Evolutionary conservation across 2,888 invertebrate genomes (phyloP), one percentile per base, ranked within the genome.

Genomic region (Acanthococcus lagerstroemiae): DNA sequence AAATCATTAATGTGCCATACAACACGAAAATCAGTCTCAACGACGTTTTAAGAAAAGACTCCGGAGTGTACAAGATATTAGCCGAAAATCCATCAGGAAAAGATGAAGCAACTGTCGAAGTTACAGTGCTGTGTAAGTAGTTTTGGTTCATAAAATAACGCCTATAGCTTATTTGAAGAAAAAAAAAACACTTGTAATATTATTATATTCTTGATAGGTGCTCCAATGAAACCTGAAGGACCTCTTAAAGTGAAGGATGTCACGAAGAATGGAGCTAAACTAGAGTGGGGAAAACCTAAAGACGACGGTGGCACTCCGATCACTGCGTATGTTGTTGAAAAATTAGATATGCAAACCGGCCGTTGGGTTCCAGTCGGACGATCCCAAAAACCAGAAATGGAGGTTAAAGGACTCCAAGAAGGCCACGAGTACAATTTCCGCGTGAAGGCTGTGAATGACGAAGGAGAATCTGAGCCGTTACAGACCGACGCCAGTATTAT

Each of bases 251-350:
- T 92, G 12, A 79, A 84, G 0, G 91, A 95, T 73, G 87, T 95
- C 24, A 91, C 90, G 44, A 93, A 93, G 76, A 86, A 87, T 71
- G 87, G 91, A 63, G 90, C 90, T 76, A 93, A 93, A 74, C 79
- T 95, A 57, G 85, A 88, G 70, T 95, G 95, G 95, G 86, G 91
- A 72, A 92, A 93, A 73, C 95, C 95, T 1, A 90, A 92, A 72
- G 92, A 95, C 75, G 94, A 95, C 77, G 95, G 94, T 72, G 96
- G 96, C 72, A 90, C 90, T 77, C 93, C 93, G 12, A 83, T 92
- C 21, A 88, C 88, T n/a, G 90, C 88, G 68, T 95, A 95, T 75
- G 86, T 89, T 69, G 87, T 97, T 0, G 97, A 95, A 75, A 95
- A 95, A 76, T 81, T 94, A 69, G 96, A 97, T 77, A 87, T 88